These are phyloP conservation scores for Acrossocheilus fasciatus DNA, from an alignment of 2,797 vertebrate genomes.

Conservation along the genomic window DNA sequence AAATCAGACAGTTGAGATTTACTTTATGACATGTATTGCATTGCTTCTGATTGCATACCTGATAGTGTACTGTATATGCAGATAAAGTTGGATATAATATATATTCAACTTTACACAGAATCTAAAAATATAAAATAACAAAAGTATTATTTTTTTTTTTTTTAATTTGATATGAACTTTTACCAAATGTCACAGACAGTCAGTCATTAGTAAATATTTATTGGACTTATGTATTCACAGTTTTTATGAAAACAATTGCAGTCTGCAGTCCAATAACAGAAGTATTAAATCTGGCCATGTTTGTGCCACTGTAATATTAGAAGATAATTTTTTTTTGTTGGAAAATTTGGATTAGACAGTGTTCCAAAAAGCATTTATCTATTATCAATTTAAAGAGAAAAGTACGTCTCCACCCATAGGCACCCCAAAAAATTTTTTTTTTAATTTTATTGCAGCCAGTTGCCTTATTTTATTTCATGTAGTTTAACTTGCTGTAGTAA, in stretches of 20 bases:
- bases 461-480: background rate
- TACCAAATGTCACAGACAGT: background rate
- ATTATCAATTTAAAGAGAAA: background rate
- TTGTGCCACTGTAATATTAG: background rate
- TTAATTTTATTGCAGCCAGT: background rate
- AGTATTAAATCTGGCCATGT: too few species aligned
- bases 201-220: background rate
- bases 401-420: background rate
- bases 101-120: background rate
- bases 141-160: too few species aligned
- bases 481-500: background rate
- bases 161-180: background rate
- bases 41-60: too few species aligned
- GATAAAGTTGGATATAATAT: too few species aligned
- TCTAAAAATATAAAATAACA: background rate
- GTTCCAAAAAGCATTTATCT: background rate
- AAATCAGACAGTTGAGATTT: background rate
- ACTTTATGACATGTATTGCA: background rate
- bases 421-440: too few species aligned
- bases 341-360: background rate
- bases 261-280: too few species aligned
- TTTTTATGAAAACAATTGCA: too few species aligned
- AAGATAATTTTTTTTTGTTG: background rate
- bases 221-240: background rate
- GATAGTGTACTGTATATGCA: too few species aligned